Evolutionary conservation across 2,113 vertebrate species (phyloP).

Genomic region (Pantherophis guttatus): DNA sequence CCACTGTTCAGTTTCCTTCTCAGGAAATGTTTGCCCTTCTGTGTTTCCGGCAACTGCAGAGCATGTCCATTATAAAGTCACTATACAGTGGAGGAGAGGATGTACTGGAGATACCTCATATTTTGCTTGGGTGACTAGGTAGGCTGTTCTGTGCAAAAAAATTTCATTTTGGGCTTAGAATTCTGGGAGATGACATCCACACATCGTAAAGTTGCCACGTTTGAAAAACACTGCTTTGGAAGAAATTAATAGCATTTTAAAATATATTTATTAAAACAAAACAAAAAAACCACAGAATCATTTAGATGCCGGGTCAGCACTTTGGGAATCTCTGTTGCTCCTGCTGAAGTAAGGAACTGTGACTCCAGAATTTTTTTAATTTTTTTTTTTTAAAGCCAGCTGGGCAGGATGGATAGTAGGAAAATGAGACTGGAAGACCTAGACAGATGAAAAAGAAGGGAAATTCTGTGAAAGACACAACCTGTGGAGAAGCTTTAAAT

Average conservation of each 20-base stretch:
- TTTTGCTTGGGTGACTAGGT: neutral
- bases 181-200: neutral
- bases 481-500: neutral
- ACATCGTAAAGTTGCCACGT: neutral
- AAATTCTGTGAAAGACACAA: neutral
- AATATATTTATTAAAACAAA: neutral
- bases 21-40: neutral
- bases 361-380: neutral
- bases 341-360: neutral
- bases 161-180: neutral
- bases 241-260: neutral
- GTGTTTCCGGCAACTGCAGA: constrained; percentile 11
- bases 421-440: neutral
- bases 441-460: neutral
- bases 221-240: neutral
- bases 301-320: neutral
- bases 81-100: neutral
- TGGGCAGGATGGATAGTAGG: neutral
- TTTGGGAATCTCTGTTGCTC: neutral
- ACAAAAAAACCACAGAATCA: neutral
- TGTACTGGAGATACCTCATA: neutral
- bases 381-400: neutral
- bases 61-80: neutral
- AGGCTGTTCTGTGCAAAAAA: neutral
- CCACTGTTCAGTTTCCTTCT: constrained; percentile 7